Base-by-base conservation (phyloP, 2,113 vertebrate species). In the Sphyrna mokarran region DNA sequence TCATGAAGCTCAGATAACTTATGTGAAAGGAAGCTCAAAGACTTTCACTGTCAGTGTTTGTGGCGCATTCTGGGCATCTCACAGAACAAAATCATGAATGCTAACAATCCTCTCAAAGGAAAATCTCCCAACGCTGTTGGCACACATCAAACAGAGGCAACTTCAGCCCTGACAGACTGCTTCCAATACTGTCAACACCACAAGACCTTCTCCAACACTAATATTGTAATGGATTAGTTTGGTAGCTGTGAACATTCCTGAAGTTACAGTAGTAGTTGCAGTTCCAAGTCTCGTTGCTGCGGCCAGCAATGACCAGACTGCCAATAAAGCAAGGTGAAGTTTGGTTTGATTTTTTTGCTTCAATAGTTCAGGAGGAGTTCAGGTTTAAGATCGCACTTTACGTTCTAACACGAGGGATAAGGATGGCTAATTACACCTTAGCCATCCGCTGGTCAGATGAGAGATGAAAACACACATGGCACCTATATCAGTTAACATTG, bases 171-270 rank as follows among this genome's bases (percentile, higher is more conserved):
- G 48, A 89, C 58, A 58, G 10, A 54, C 22, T 29, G 86, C 26
- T 89, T 89, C 43, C 11, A 54, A 58, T 58, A 58, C 48, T 29
- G 48, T 58, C 86, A 58, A 23, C 10, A 29, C 86, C 86, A 89
- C 86, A 29, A 58, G 86, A 58, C 11, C 58, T 48, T 29, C 86
- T 89, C 48, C 43, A 54, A 29, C 54, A 26, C 48, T 58, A 89
- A 54, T 58, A 89, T 89, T 89, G 48, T 58, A 54, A 89, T 89
- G 86, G 86, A 89, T 89, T 89, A 54, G 48, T 29, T 89, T 54
- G 86, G 83, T 85, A 86, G 48, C 20, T 48, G 48, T 58, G 48
- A 48, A 58, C 43, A 89, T 89, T 54, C 48, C 86, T 54, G 43
- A 87, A 3, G 85, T 8, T 54, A 5, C 48, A 54, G 48, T 54